Evolutionary conservation across 2,888 invertebrate genomes (phyloP), one percentile per base, ranked within the genome.

Genomic region (Theodoxus fluviatilis): DNA sequence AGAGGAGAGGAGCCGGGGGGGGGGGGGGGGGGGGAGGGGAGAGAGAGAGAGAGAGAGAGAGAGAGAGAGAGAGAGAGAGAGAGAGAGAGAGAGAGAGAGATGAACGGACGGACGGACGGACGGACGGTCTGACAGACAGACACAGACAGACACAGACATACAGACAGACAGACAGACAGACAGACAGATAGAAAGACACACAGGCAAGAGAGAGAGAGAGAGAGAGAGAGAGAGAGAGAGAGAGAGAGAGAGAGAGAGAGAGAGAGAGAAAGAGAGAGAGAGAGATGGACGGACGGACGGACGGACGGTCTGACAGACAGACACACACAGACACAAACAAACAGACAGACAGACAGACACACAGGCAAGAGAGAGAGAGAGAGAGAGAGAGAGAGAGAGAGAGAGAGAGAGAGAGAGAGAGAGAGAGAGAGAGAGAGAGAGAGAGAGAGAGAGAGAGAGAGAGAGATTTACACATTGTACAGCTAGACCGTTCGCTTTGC

Each of bases 181-280:
- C 52, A 52, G 52, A 52, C 52, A 52, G 52, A 52, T 9, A 57
- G 28, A 22, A 15, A 9, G 31, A 57, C 12, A 22, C 9, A 22
- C 31, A 9, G 57, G 33, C 1, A 4, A 22, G 22, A 22, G 22
- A 2, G 7, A 2, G 22, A 22, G 1, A 57, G 57, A 57, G 57
- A 57, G 57, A 57, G 57, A 57, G 28, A 57, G 28, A 25, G 28
- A 57, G 57, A 57, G 57, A 57, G 57, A 25, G 57, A 57, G 57
- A 57, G 57, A 57, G 57, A 57, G 57, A 57, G 57, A 57, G 57
- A 57, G 28, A 57, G 57, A 57, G 57, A 57, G 57, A 57, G 57
- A 57, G 57, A 57, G 57, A 57, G 57, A 57, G 57, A 33, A 57
- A 33, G 15, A 25, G 15, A 52, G 7, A 52, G 52, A 52, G 7